These are phyloP conservation scores for Phalanger gymnotis DNA, from an alignment of 2,797 vertebrate genomes.

Conservation along the genomic window DNA sequence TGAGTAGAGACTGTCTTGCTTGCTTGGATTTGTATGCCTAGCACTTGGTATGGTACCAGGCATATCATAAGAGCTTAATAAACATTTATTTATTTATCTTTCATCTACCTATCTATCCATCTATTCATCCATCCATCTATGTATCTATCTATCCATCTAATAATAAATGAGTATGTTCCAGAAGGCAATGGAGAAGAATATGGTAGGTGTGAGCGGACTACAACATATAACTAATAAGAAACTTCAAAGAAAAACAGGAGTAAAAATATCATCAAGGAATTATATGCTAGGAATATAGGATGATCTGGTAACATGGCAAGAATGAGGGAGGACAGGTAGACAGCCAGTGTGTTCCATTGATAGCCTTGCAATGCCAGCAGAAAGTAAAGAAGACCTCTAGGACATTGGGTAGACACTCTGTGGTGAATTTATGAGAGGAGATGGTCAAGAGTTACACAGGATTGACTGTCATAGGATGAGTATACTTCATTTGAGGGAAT, in stretches of 20 bases:
- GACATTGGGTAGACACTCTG: not conserved
- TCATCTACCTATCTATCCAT: not conserved
- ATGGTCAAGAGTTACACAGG: not conserved
- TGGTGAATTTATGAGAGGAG: not conserved
- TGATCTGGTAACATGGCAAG: not conserved
- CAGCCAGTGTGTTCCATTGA: not conserved
- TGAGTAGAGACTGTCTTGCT: not conserved
- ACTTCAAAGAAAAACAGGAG: not conserved
- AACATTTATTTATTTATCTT: not conserved
- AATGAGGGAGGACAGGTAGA: not conserved
- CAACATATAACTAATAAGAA: not conserved
- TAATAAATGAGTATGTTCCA: not conserved
- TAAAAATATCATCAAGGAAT: not conserved
- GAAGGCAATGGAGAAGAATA: not conserved
- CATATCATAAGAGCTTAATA: not conserved
- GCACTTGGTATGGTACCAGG: not conserved
- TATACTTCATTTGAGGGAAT: too few species aligned
- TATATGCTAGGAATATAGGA: not conserved
- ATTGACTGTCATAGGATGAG: not conserved
- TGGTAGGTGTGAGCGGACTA: not conserved
- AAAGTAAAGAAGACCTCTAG: not conserved
- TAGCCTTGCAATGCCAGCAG: not conserved
- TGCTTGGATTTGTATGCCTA: not conserved
- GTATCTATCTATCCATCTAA: not conserved
- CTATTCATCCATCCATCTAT: not conserved